A percentile compares a stretch with the other conserved stretches of the same genome.
phyloP scores from a whole-genome alignment of 1,140 invertebrate genomes.

The Cydia pomonella region DNA sequence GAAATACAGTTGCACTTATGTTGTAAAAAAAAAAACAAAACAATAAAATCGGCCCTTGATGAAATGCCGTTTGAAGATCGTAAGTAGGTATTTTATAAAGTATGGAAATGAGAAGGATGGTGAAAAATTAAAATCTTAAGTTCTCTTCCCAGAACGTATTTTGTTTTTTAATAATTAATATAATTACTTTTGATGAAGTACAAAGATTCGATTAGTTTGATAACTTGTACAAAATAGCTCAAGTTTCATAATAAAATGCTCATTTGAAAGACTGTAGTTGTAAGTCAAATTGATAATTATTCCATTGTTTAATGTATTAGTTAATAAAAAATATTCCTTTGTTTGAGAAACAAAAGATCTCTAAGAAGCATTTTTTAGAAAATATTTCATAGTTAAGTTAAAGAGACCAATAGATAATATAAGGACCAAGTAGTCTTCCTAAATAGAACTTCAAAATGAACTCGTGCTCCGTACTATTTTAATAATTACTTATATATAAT shows the following conservation, averaged over 20 bases:
- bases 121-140: neutral
- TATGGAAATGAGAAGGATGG: neutral
- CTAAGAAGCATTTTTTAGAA: constrained; percentile 5
- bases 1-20: too few relatives aligned
- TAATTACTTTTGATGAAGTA: neutral
- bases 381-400: neutral
- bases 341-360: constrained; percentile 29
- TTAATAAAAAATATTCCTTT: neutral
- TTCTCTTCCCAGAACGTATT: too few relatives aligned
- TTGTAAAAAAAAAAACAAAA: too few relatives aligned
- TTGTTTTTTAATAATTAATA: neutral
- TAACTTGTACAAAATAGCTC: constrained; percentile 17
- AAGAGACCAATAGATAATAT: neutral
- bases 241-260: constrained; percentile 5
- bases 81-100: too few relatives aligned
- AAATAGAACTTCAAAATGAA: neutral
- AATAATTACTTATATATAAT: too few relatives aligned
- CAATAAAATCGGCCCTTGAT: too few relatives aligned
- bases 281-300: neutral
- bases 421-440: constrained; percentile 19
- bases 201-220: neutral
- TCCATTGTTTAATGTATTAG: constrained; percentile 12
- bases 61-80: too few relatives aligned
- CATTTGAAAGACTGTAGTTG: constrained; percentile 27
- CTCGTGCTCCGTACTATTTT: neutral